phyloP scores from a whole-genome alignment of 2,113 vertebrate genomes.

The Tragelaphus strepsiceros region DNA sequence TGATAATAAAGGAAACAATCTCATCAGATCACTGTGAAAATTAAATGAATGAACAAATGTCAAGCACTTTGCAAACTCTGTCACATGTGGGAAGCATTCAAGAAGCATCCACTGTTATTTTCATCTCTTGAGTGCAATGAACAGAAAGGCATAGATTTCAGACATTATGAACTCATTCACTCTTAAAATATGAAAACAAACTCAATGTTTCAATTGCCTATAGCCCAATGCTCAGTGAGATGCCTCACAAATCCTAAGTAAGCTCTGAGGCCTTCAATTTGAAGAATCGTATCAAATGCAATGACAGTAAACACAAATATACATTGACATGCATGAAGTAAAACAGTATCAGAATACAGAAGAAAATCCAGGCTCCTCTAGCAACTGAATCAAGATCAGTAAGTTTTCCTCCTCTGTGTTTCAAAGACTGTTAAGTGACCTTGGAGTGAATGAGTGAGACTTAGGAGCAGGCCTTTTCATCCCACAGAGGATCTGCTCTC shows the following conservation, averaged over 20 bases:
- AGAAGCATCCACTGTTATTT: neutral
- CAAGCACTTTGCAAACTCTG: neutral
- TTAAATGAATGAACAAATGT: neutral
- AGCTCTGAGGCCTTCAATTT: neutral
- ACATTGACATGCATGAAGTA: neutral
- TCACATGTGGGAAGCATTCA: neutral
- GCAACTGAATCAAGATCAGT: neutral
- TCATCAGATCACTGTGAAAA: neutral
- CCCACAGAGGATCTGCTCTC: neutral
- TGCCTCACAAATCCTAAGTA: neutral
- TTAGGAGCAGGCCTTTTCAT: neutral
- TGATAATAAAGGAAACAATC: neutral
- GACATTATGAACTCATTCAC: neutral
- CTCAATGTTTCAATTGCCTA: neutral
- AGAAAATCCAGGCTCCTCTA: neutral
- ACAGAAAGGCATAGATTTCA: neutral
- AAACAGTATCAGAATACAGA: neutral
- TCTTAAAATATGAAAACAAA: conserved; percentile 17
- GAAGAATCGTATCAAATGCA: neutral
- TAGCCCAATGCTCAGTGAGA: neutral
- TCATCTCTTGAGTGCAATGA: neutral
- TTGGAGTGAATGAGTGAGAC: neutral
- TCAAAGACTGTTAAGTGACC: neutral
- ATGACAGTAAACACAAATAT: neutral
- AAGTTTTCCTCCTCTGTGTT: neutral